phyloP scores from a whole-genome alignment of 2,888 invertebrate species.

The Rapana venosa region DNA sequence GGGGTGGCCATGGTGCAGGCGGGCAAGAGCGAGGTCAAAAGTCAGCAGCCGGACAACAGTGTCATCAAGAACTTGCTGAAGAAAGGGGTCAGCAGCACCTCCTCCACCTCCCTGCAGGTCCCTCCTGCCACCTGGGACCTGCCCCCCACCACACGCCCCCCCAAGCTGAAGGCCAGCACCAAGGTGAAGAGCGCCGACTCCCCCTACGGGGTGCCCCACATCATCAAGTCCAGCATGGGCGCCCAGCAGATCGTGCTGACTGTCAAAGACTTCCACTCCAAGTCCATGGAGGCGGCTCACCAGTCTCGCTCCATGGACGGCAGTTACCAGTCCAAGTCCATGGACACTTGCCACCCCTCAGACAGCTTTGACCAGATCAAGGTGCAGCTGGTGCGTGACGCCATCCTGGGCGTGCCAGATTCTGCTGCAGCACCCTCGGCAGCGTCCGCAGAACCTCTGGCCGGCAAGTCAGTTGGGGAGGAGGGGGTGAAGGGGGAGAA shows the following conservation, averaged over 20 bases:
- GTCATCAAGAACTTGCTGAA: slow-evolving; percentile 87
- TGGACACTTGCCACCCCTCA: slow-evolving; percentile 20
- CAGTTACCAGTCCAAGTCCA: slow-evolving; percentile 28
- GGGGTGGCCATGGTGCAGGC: background rate
- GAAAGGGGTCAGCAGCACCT: slow-evolving; percentile 79
- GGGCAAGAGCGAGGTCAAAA: background rate
- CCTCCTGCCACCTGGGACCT: background rate
- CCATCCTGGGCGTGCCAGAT: slow-evolving; percentile 28
- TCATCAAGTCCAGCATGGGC: slow-evolving; percentile 25
- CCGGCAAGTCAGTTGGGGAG: background rate
- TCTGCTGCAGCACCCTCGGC: background rate
- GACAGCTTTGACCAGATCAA: slow-evolving; percentile 34
- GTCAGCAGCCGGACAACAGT: slow-evolving; percentile 82
- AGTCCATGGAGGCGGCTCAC: slow-evolving; percentile 29
- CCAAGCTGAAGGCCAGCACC: slow-evolving; percentile 29
- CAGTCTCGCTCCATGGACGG: slow-evolving; percentile 14
- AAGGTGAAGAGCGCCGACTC: slow-evolving; percentile 41
- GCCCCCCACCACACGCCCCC: background rate
- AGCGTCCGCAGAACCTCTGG: background rate
- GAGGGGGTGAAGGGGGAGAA: background rate
- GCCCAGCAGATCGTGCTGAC: slow-evolving; percentile 42
- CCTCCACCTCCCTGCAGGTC: slow-evolving; percentile 32
- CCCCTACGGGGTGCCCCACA: background rate
- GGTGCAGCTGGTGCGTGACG: slow-evolving; percentile 32
- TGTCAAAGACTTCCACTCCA: slow-evolving; percentile 38